Base-by-base conservation (phyloP, 2,797 vertebrate genomes). In the Otolemur crassicaudatus region DNA sequence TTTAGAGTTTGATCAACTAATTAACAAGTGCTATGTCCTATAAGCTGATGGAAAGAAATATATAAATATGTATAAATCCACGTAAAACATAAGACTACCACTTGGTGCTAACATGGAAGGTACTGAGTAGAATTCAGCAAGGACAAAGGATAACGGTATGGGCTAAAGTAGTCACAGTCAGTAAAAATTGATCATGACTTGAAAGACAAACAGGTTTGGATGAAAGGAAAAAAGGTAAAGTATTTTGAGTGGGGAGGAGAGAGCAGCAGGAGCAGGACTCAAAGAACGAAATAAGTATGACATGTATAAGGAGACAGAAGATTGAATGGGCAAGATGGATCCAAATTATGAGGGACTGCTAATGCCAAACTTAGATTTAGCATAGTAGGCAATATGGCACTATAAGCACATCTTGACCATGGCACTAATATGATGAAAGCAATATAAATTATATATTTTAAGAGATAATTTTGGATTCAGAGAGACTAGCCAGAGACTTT, bases 131-230 rank as follows among this genome's bases (percentile, higher is more conserved):
- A 95, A 76, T 96, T 22, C 17, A 95, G 22, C 43, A 70, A 87
- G 14, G 29, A 3, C 40, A 93, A 92, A 53, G 93, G 25, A 72
- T 94, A 72, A 29, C 63, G 88, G 14, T 94, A 40, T 95, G 34
- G 46, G 16, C 46, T 84, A 93, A 40, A 84, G 49, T 91, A 77
- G n/a, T 90, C 29, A 29, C 27, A 92, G 12, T 60, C 40, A 87
- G 16, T 88, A 72, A 90, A 58, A 93, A 56, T n/a, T 92, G 29
- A 82, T 69, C 43, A 58, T 8, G 22, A 12, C 10, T 94, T 94
- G 75, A 95, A 96, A 93, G 31, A 88, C 84, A n/a, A 94, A 95
- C 6, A 72, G 13, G 16, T 95, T 92, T 96, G 31, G 6, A 86
- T 91, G 29, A 94, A 27, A 87, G 16, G 22, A 76, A 19, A 10